Percentiles rank a stretch among this genome's conserved stretches.
These are phyloP conservation scores for Orestias chungarensis DNA, from an alignment of 2,797 vertebrate species.

Conservation along the genomic window DNA sequence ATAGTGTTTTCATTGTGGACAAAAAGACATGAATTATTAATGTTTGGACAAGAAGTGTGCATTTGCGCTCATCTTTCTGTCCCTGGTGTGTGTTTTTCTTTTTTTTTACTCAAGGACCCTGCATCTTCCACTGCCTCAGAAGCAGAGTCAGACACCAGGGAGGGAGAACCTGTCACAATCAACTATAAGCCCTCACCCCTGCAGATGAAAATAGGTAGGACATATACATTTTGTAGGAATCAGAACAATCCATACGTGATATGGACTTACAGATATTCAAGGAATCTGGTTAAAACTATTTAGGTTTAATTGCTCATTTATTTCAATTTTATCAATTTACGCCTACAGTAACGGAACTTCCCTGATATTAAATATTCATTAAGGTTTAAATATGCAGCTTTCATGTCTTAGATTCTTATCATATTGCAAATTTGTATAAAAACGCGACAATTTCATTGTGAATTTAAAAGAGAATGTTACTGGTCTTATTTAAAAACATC, in stretches of 20 bases:
- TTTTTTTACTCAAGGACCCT: conserved; percentile 84
- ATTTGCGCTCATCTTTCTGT: conserved; percentile 40
- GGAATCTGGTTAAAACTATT: neutral
- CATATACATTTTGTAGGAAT: conserved; percentile 4
- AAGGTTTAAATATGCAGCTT: too few species aligned
- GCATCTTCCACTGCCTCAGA: conserved; percentile 91
- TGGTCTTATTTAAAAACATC: too few species aligned
- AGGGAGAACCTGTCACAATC: conserved; percentile 93
- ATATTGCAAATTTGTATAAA: too few species aligned
- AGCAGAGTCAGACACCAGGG: conserved; percentile 90
- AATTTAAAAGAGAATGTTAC: too few species aligned
- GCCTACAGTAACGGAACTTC: neutral
- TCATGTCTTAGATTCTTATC: too few species aligned
- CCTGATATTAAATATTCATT: neutral
- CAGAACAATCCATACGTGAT: neutral
- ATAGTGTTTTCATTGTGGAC: neutral
- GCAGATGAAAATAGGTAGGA: conserved; percentile 92
- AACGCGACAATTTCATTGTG: too few species aligned
- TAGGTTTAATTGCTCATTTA: neutral
- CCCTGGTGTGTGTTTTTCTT: neutral
- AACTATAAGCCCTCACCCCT: conserved; percentile 98
- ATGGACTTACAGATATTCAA: neutral
- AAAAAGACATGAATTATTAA: conserved; percentile 41
- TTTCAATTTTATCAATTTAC: neutral
- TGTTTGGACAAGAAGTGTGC: conserved; percentile 20